Percentiles rank a stretch among this genome's conserved stretches.
These are phyloP conservation scores for Dinothrombium tinctorium DNA, from an alignment of 1,140 invertebrate species.

Conservation along the genomic window DNA sequence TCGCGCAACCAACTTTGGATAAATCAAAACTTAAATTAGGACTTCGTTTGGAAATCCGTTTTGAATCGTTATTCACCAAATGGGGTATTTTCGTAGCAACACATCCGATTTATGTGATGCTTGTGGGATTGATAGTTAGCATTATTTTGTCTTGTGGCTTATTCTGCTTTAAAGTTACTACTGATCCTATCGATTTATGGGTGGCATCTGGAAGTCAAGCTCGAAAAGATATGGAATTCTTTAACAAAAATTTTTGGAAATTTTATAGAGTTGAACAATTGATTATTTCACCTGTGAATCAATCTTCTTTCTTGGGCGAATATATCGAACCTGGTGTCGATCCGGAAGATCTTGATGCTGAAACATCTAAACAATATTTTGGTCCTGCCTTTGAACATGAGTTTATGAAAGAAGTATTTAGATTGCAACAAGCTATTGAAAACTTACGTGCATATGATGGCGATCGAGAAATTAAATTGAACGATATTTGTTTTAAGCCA, in stretches of 20 bases:
- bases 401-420: slow-evolving; percentile 44
- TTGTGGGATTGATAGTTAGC: slow-evolving; percentile 35
- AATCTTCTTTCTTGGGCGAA: slow-evolving; percentile 6
- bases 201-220: slow-evolving; percentile 62
- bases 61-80: slow-evolving; percentile 47
- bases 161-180: slow-evolving; percentile 41
- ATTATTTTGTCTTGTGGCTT: slow-evolving; percentile 33
- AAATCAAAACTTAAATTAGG: slow-evolving; percentile 43
- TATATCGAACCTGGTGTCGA: slow-evolving; percentile 4
- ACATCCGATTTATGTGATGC: slow-evolving; percentile 47
- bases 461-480: slow-evolving; percentile 27
- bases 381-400: slow-evolving; percentile 61
- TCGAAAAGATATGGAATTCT: slow-evolving; percentile 63
- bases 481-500: slow-evolving; percentile 74
- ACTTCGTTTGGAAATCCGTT: slow-evolving; percentile 41
- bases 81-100: slow-evolving; percentile 61
- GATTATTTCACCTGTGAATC: slow-evolving; percentile 31
- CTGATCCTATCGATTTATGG: slow-evolving; percentile 92
- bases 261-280: slow-evolving; percentile 88
- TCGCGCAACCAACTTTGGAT: not conserved
- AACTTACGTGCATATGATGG: not conserved
- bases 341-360: slow-evolving; percentile 14
- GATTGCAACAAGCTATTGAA: slow-evolving; percentile 41
- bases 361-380: slow-evolving; percentile 26
- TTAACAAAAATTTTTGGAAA: slow-evolving; percentile 55